Conservation (phyloP, 2,888 invertebrate genomes). For the Callyntrura sp. region DNA sequence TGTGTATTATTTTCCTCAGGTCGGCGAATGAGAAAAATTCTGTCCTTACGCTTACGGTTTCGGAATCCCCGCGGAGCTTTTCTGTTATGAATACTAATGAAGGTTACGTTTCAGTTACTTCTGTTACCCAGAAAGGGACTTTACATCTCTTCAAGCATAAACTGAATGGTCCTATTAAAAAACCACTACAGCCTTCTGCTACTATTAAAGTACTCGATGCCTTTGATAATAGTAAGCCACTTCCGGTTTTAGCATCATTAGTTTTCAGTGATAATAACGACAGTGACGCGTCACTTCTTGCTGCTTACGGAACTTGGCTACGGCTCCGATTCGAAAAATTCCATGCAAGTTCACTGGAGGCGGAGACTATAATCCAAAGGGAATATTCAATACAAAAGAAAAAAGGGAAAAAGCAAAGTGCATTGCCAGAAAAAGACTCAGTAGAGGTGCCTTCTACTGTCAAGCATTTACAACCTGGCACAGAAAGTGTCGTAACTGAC, state of each 20-base stretch:
- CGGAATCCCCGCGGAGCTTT: slow-evolving; percentile 82
- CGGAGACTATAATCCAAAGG: slow-evolving; percentile 86
- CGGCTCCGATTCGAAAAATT: slow-evolving; percentile 88
- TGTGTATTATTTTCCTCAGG: slow-evolving; percentile 76
- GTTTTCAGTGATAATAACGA: slow-evolving; percentile 84
- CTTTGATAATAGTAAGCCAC: slow-evolving; percentile 86
- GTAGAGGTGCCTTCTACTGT: slow-evolving; percentile 86
- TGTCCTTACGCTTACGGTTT: slow-evolving; percentile 84
- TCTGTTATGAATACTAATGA: slow-evolving; percentile 81
- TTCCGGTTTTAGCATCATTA: slow-evolving; percentile 86
- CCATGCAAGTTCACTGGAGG: slow-evolving; percentile 85
- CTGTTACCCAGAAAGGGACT: slow-evolving; percentile 91
- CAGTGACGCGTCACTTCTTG: slow-evolving; percentile 86
- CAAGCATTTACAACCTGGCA: slow-evolving; percentile 86
- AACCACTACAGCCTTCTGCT: slow-evolving; percentile 89
- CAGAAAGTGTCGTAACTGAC: slow-evolving; percentile 77
- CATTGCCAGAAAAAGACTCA: slow-evolving; percentile 26
- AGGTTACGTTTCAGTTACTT: slow-evolving; percentile 85
- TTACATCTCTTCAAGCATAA: slow-evolving; percentile 92
- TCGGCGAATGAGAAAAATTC: slow-evolving; percentile 81
- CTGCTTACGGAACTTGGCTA: slow-evolving; percentile 88
- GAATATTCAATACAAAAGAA: slow-evolving; percentile 84
- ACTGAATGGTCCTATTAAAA: slow-evolving; percentile 90
- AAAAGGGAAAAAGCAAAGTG: slow-evolving; percentile 46
- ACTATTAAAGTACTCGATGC: slow-evolving; percentile 88